Evolutionary conservation across 2,797 vertebrate genomes (phyloP), one percentile per base, ranked within the genome.

Genomic region (Euthynnus affinis): DNA sequence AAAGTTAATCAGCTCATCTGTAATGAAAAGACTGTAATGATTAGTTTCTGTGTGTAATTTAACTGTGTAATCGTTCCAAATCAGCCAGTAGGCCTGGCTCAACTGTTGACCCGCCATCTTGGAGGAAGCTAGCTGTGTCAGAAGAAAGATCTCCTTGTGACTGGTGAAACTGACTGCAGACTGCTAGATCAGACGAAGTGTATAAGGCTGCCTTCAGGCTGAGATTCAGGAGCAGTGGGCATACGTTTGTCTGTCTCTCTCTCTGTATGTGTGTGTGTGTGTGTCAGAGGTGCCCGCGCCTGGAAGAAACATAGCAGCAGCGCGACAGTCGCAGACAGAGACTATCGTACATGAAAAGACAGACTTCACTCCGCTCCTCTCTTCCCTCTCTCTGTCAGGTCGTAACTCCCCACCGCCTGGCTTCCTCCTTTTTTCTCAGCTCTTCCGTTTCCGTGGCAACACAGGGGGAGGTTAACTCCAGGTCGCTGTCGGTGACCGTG

Each of bases 391-490:
- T 88, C 67, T 74, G 61, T 84, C 70, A 14, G 87, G 81, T 87
- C 79, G 77, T 93, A 94, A 93, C 90, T 94, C 90, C 92, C 79
- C 78, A 79, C 74, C 13, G 52, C 88, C 88, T 76, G 78, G 87
- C 88, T 93, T 93, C 92, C 92, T 92, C 91, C 91, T 85, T 92
- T 92, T 93, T 93, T 89, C 89, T 89, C 80, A 64, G 74, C 87
- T 88, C 88, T 87, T 91, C 90, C 10, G 88, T 95, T 88, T 89
- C 93, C 74, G 56, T 88, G 87, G 91, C 84, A 94, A 95, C 92
- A 48, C 75, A 52, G 82, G 60, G 83, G 87, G 89, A 92, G 94
- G 93, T 95, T 92, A 94, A 93, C 91, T 83, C 83, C 12, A 80
- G 95, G 95, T 95, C 93, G 89, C 81, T 52, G 80, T 58, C 70